Base-by-base conservation (phyloP, 2,888 invertebrate species). In the Endotricha flammealis region DNA sequence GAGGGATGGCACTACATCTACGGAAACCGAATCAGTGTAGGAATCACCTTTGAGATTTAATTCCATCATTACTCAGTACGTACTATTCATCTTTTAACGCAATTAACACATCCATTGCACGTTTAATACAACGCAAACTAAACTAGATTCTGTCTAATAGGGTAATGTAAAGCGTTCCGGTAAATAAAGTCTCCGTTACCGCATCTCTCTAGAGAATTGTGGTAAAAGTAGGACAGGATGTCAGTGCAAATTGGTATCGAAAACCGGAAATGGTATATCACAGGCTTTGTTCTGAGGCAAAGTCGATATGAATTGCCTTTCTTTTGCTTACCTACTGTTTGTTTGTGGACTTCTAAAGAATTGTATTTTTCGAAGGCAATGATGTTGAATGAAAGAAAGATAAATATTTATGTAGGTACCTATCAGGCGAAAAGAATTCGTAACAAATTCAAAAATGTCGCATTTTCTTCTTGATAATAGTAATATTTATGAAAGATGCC, bases 251-350 rank as follows among this genome's bases (percentile, higher is more conserved):
- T 39, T 34, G 39, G 39, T 35, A 39, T 35, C 30, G 34, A 39
- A 34, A 34, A 35, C 30, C 34, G 39, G 39, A 39, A 39, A 39
- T 39, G 22, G 39, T 39, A 35, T 31, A 33, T 38, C 33, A 33
- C 27, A 22, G 22, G 39, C 31, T 39, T 31, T 39, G 34, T 39
- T 12, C 31, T 20, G 20, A 12, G 12, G 28, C 22, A 8, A 28
- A 28, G 9, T 34, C 34, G 12, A 28, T 34, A 34, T 34, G 28
- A 34, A 33, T 12, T 34, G 22, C 16, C 20, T 11, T 32, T 17
- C 17, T 17, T 30, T 29, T n/a, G 10, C 22, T 20, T 2, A 5
- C 12, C 4, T 25, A 25, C 11, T 28, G 10, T 34, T 34, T 20
- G 17, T 5, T 27, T 1, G 12, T 22, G 8, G 20, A 3, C 7